Evolutionary conservation across 2,888 invertebrate species (phyloP), one percentile per base, ranked within the genome.

Genomic region (Beris morrisii): DNA sequence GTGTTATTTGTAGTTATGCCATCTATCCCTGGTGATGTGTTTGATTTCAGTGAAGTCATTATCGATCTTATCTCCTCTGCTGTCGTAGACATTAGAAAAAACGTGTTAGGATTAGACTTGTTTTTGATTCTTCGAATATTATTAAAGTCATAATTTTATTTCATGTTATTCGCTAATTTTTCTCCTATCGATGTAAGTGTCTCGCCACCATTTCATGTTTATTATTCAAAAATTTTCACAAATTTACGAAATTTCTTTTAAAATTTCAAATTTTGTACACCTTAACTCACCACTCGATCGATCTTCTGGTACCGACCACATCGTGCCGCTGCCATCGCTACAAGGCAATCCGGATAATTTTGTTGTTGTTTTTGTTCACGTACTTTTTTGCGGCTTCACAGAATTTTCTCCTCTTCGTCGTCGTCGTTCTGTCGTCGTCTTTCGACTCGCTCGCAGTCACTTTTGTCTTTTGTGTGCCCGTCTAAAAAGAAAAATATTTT

Each of bases 401-500:
- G 22, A 22, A 22, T 22, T 22, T 22, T 22, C 22, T 22, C 22
- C 52, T 9, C 22, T 52, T 11, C 22, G 52, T 46, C 45, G 38
- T 44, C 44, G 43, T 56, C 22, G 44, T 15, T 44, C 44, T 7
- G 38, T 43, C 31, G 30, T 22, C 22, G 22, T 22, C 22, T 22
- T 22, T 22, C 22, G 22, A 13, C 15, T 50, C 5, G 50, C 9
- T 28, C 5, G 53, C 43, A 44, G 32, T 12, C 32, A 32, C 30
- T 38, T 3, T 12, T 30, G 31, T 7, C 5, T 53, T 30, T 54
- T 4, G 30, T 28, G 11, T 28, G 28, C 28, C 28, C 4, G 46
- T 9, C 43, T 28, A 57, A 57, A 44, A 15, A 28, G 55, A 12
- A 57, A 57, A 57, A 44, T 57, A 44, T 38, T 28, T 15, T 13